Evolutionary conservation across 2,797 vertebrate genomes (phyloP), one percentile per base, ranked within the genome.

Genomic region (Sebastes iracundus): DNA sequence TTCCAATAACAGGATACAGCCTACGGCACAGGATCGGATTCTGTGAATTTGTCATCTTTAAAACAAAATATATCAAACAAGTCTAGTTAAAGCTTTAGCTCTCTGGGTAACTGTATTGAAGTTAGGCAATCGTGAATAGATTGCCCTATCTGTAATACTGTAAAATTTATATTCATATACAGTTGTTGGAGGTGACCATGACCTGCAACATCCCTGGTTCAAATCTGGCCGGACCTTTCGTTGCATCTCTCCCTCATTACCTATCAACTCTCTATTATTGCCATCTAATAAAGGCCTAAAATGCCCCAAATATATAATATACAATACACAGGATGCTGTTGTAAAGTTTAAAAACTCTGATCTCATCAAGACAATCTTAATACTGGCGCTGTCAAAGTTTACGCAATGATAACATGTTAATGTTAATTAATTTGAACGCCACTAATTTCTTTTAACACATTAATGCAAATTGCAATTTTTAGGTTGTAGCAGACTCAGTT

Each of bases 381-480:
- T 16, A 42, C 38, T 16, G 2, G 14, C 0, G 14, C 38, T 42
- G 38, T 14, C 35, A 38, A 38, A 38, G 35, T 38, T 38, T 6
- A 42, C 2, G 6, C 38, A 1, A 42, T 42, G 1, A 42, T 42
- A 42, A 42, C 38, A 16, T 0, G 14, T 42, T 42, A 42, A 16
- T 0, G 38, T 0, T 1, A 42, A 16, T 42, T 16, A 0, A 16
- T 42, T 42, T 42, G 0, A 42, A 42, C 6, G 14, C 13, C 14
- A 3, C 14, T 42, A 42, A 42, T 42, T 42, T 42, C 38, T 42
- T 38, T 42, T 42, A 42, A 16, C 6, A 1, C 14, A 42, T 42
- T 42, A 42, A 42, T 16, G 38, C 38, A 42, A 42, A 16, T 42
- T 42, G 38, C 2, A 1, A 42, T 42, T 42, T 42, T 42, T 42